A percentile compares a stretch with the other conserved stretches of the same genome.
Evolutionary conservation across 2,797 vertebrate genomes (phyloP).

Genomic region (Galaxias olidus): DNA sequence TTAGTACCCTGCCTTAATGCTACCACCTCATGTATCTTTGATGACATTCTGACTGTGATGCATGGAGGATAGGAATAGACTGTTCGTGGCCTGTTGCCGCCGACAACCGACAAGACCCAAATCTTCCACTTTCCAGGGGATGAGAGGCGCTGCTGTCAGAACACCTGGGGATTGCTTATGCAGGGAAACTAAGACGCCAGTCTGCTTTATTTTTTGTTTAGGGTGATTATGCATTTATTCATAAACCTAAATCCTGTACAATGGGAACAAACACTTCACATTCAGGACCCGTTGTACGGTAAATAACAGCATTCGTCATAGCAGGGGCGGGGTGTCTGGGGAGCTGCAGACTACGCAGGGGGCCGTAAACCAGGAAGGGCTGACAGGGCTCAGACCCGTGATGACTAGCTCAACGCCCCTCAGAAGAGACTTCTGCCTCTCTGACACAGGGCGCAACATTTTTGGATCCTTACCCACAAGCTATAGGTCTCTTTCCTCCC

Average conservation of each 20-base stretch:
- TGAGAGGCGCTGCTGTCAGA: constrained; percentile 48
- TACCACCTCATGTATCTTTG: constrained; percentile 70
- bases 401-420: constrained; percentile 50
- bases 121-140: constrained; percentile 43
- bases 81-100: constrained; percentile 46
- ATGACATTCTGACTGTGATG: constrained; percentile 71
- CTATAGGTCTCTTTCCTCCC: constrained; percentile 64
- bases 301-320: background rate
- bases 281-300: constrained; percentile 14
- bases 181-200: constrained; percentile 22
- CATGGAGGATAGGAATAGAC: constrained; percentile 69
- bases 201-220: constrained; percentile 48
- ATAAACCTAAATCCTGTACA: constrained; percentile 40
- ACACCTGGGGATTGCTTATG: constrained; percentile 42
- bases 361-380: constrained; percentile 49
- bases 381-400: constrained; percentile 23
- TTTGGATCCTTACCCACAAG: constrained; percentile 50
- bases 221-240: constrained; percentile 44
- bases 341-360: background rate
- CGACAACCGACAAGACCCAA: constrained; percentile 34
- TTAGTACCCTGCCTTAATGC: constrained; percentile 67
- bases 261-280: constrained; percentile 38
- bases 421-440: constrained; percentile 52
- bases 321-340: background rate
- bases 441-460: constrained; percentile 61